phyloP scores from a whole-genome alignment of 2,113 vertebrate genomes.

The Microcebus tavaratra region DNA sequence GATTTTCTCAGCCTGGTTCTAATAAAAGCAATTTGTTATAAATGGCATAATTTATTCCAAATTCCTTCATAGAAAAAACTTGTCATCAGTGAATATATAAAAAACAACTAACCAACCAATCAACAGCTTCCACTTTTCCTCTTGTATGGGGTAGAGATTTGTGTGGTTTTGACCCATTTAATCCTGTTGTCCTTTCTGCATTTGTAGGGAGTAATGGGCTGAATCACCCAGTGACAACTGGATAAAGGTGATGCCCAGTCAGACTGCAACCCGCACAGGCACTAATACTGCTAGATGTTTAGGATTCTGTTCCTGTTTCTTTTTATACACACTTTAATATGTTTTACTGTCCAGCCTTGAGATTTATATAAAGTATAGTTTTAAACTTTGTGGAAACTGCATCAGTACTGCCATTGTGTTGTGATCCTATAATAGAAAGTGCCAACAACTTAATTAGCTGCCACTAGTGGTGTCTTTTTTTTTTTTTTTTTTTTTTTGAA shows the following conservation, averaged over 20 bases:
- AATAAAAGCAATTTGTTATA: neutral
- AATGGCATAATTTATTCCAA: neutral
- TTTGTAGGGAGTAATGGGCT: neutral
- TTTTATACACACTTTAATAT: neutral
- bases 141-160: fast-evolving
- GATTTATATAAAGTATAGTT: neutral
- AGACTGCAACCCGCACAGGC: fast-evolving
- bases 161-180: neutral
- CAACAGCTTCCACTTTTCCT: neutral
- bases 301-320: neutral
- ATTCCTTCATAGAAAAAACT: neutral
- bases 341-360: neutral
- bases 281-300: fast-evolving
- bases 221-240: too few relatives aligned
- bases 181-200: too few relatives aligned
- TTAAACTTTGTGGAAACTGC: neutral
- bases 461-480: neutral
- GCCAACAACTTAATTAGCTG: neutral
- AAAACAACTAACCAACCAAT: neutral
- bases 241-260: neutral
- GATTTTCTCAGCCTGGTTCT: neutral
- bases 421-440: neutral
- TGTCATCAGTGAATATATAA: neutral
- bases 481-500: too few relatives aligned
- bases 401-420: neutral